Base-by-base conservation (phyloP, 2,888 invertebrate genomes). In the Gymnocheta viridis region DNA sequence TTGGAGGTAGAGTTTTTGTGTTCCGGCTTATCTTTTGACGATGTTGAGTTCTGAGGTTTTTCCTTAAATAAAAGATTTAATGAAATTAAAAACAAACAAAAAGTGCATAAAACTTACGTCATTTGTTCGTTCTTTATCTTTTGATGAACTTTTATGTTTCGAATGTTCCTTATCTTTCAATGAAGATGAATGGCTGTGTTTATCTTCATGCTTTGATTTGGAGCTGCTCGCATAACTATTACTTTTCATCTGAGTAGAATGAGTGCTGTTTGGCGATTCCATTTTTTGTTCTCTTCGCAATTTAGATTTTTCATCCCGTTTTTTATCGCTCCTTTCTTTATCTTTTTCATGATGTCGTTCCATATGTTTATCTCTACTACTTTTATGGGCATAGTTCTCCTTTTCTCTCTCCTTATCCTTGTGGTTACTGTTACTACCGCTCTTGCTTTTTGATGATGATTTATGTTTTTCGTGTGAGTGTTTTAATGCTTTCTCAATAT, bases 51-150 rank as follows among this genome's bases (percentile, higher is more conserved):
- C n/a, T 51, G 41, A 29, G 22, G 32, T 56, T 74, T 79, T 38
- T 69, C 69, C 72, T 82, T 35, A n/a, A 70, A 35, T 67, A 35
- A 38, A 51, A 27, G 10, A 38, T n/a, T n/a, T n/a, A n/a, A n/a
- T n/a, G 12, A 62, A 19, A 12, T 38, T 47, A 22, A 10, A 19
- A 2, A 58, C 9, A 10, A 27, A 49, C 9, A n/a, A 54, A 56
- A 19, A 19, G 27, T 41, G n/a, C 1, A 14, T 3, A n/a, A 69
- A 89, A 89, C 22, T 86, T 60, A 82, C 89, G 88, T 85, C 77
- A 62, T 79, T 85, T 32, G 67, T 41, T 29, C 67, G 64, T n/a
- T 58, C 72, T 62, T 77, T 81, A 47, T 84, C 72, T 47, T 73
- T 84, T 12, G 84, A 73, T 12, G 81, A 77, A 62, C 62, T 77